A percentile compares a stretch with the other conserved stretches of the same genome.
These are phyloP conservation scores for Upupa epops DNA, from an alignment of 2,113 vertebrate species.

Conservation along the genomic window DNA sequence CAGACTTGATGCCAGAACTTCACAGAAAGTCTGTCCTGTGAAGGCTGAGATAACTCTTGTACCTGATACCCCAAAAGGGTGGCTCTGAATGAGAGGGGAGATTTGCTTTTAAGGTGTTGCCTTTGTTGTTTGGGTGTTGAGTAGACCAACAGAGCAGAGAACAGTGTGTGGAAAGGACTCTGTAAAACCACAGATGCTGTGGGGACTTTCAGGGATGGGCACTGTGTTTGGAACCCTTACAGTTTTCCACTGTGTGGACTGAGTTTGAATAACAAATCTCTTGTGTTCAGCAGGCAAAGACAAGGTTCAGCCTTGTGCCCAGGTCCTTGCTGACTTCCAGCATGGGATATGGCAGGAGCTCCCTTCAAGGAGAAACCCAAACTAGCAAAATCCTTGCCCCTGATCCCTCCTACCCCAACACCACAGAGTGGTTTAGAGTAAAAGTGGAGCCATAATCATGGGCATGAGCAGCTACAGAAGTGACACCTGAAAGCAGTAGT, in stretches of 20 bases:
- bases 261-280: constrained; percentile 37
- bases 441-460: not conserved
- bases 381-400: not conserved
- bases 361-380: not conserved
- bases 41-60: not conserved
- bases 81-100: not conserved
- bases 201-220: not conserved
- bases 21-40: not conserved
- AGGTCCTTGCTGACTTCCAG: not conserved
- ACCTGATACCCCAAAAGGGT: not conserved
- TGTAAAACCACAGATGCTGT: not conserved
- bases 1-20: not conserved
- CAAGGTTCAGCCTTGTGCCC: not conserved
- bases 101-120: not conserved
- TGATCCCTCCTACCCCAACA: not conserved
- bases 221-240: not conserved
- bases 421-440: not conserved
- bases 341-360: not conserved
- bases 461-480: not conserved
- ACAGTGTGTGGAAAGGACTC: not conserved
- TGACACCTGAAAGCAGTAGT: constrained; percentile 23
- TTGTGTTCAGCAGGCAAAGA: not conserved
- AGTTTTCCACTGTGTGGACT: not conserved
- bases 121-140: not conserved
- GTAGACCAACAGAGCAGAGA: not conserved